Conservation (phyloP, 2,888 invertebrate genomes). For the Apomyelois bistriatella region DNA sequence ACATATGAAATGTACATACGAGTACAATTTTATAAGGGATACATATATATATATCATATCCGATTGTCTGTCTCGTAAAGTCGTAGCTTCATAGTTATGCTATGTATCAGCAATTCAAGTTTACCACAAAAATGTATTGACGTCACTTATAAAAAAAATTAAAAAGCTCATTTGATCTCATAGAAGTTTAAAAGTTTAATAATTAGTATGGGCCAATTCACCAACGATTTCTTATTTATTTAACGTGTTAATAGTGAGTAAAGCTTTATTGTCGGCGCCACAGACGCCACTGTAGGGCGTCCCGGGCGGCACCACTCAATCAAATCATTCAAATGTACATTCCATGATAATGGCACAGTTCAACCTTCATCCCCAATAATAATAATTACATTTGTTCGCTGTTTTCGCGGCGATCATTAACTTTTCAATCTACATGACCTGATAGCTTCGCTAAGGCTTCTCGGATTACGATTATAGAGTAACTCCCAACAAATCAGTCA, state of each 20-base stretch:
- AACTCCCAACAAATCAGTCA: not conserved
- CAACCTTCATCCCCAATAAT: not conserved
- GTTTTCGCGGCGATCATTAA: not conserved
- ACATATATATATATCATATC: no score
- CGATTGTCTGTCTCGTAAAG: not conserved
- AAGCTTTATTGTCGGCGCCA: not conserved
- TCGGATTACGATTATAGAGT: not conserved
- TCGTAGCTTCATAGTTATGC: no score
- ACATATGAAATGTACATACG: no score
- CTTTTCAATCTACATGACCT: no score
- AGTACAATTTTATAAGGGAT: no score
- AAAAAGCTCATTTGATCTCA: no score
- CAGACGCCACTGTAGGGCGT: not conserved
- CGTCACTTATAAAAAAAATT: no score
- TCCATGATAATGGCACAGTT: not conserved
- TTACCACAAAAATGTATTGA: no score
- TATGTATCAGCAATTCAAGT: no score
- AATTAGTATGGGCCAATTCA: no score
- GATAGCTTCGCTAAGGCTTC: not conserved
- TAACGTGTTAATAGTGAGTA: not conserved
- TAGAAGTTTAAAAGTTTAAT: no score
- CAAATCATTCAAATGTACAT: not conserved
- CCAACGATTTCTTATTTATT: no score
- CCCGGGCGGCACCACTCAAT: conserved; percentile 1
- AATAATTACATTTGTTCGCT: not conserved